Conservation (phyloP, 2,888 invertebrate species). For the Protodeltote pygarga region DNA sequence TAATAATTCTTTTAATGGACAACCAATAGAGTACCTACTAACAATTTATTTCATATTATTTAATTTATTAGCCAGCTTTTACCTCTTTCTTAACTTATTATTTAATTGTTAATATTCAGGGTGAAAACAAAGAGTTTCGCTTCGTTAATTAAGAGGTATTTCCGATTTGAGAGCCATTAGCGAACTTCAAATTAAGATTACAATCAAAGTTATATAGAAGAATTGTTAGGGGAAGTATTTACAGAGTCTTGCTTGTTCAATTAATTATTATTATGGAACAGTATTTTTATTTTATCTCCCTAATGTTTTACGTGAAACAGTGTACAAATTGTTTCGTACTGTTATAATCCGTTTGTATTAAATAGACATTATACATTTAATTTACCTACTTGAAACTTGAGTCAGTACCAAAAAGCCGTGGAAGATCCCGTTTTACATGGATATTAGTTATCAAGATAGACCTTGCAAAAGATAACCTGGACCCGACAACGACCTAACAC, state of each 20-base stretch:
- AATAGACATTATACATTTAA: no score
- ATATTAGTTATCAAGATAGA: no score
- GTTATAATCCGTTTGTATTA: not conserved
- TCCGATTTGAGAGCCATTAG: slow-evolving; percentile 42
- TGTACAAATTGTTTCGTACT: no score
- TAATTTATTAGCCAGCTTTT: slow-evolving; percentile 29
- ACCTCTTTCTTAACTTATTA: slow-evolving; percentile 36
- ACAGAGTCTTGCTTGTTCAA: slow-evolving; percentile 15
- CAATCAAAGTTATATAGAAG: slow-evolving; percentile 40
- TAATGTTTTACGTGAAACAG: no score
- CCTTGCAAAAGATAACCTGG: no score
- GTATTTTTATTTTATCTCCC: no score
- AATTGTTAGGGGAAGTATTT: slow-evolving; percentile 25
- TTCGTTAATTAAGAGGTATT: slow-evolving; percentile 52
- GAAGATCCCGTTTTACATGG: no score
- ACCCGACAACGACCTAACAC: no score
- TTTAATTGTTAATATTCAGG: slow-evolving; percentile 40
- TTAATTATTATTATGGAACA: slow-evolving; percentile 32
- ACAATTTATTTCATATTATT: slow-evolving; percentile 39
- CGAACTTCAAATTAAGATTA: slow-evolving; percentile 43
- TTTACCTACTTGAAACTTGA: no score
- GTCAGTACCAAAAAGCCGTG: no score
- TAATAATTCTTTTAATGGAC: not conserved
- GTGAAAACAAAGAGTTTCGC: slow-evolving; percentile 33
- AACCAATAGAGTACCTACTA: slow-evolving; percentile 5